A percentile compares a stretch with the other conserved stretches of the same genome.
Conservation (phyloP, 1,140 invertebrate species). For the Anoplolepis gracilipes region DNA sequence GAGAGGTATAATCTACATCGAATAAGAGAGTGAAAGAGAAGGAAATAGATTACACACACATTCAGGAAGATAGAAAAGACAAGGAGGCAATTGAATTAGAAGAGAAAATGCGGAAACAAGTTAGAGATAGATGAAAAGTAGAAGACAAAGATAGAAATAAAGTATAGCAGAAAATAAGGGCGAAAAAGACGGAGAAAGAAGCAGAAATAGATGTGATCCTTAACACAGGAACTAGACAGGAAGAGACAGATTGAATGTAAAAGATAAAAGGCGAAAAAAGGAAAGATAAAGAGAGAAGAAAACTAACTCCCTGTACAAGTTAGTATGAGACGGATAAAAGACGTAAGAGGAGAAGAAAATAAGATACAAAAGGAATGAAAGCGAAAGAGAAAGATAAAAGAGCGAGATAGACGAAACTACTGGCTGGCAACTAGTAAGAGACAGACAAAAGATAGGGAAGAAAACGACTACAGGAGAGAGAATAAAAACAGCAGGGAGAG, state of each 20-base stretch:
- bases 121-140: conserved; percentile 18
- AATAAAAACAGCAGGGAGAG: conserved; percentile 10
- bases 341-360: conserved; percentile 17
- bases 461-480: not conserved
- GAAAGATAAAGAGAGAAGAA: not conserved
- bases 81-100: not conserved
- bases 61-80: conserved; percentile 5
- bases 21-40: conserved; percentile 25
- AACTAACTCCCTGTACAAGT: not conserved
- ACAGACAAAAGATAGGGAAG: conserved; percentile 7
- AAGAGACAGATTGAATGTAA: conserved; percentile 32
- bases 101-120: not conserved
- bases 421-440: not conserved
- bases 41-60: not conserved
- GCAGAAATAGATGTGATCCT: conserved; percentile 14
- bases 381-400: not conserved
- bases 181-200: conserved; percentile 7
- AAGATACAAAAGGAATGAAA: not conserved
- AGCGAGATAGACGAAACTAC: conserved; percentile 8
- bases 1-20: not conserved
- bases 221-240: conserved; percentile 5
- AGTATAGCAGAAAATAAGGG: not conserved
- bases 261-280: not conserved
- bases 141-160: conserved; percentile 12
- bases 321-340: conserved; percentile 15